Evolutionary conservation across 2,113 vertebrate genomes (phyloP).

Genomic region (Stegostoma tigrinum): DNA sequence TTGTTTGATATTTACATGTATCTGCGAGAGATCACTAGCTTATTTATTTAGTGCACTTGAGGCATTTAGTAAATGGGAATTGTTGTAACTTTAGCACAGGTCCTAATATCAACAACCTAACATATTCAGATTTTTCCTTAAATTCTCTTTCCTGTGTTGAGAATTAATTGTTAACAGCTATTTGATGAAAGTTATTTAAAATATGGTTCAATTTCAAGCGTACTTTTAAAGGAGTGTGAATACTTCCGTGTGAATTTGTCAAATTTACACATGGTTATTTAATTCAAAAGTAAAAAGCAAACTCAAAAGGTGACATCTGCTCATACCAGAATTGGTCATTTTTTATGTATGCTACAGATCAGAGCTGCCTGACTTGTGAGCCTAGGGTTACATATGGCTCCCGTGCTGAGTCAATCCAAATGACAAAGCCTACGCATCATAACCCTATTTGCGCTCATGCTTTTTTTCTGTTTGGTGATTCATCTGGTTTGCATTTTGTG

Average conservation of each 20-base stretch:
- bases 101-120: background rate
- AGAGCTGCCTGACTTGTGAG: background rate
- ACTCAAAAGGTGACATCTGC: background rate
- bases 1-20: too few relatives aligned
- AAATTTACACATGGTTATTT: conserved; percentile 1
- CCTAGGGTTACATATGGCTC: background rate
- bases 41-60: background rate
- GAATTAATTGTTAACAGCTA: conserved; percentile 18
- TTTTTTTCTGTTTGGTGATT: background rate
- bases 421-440: background rate
- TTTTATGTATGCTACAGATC: background rate
- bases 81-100: background rate
- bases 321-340: background rate
- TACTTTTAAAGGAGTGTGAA: background rate
- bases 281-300: background rate
- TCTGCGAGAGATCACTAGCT: background rate
- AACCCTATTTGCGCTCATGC: background rate
- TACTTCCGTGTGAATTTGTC: background rate
- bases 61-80: background rate
- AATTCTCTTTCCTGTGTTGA: background rate
- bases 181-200: conserved; percentile 32
- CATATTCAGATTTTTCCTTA: background rate
- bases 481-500: conserved; percentile 25
- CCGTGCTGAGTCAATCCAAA: background rate
- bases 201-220: conserved; percentile 7